Evolutionary conservation across 2,113 vertebrate species (phyloP), one percentile per base, ranked within the genome.

Genomic region (Bufo gargarizans): DNA sequence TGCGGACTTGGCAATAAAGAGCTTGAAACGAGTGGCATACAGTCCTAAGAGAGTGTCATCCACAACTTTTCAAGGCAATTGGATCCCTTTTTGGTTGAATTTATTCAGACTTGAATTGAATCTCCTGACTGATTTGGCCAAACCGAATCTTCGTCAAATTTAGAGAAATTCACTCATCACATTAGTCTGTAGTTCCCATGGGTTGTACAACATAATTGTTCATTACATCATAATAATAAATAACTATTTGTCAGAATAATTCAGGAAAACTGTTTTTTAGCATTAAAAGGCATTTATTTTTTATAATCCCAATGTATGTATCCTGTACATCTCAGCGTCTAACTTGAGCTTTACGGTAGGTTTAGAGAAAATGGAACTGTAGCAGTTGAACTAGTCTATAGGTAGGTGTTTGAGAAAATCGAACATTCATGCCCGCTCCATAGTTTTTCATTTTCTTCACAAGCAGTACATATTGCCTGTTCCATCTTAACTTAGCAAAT

Each of bases 401-500:
- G 82, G 82, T 49, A 84, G 33, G 82, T 53, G 45, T 22, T 86
- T n/a, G 56, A 65, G 76, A 86, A 79, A 67, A 49, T 43, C 43
- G 61, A 53, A 78, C 85, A 86, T 86, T 86, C 74, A 53, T 13
- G n/a, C 53, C 55, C 20, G 11, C 19, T 69, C 53, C 77, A 87
- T 59, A 65, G 56, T 65, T 72, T 88, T 82, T 22, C 3, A 1
- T 49, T 45, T 83, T 77, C 45, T 45, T 53, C 71, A 77, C 45
- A 58, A 84, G 47, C 63, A 50, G 63, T 83, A n/a, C 45, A 22
- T 69, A 50, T 71, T 69, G 63, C 49, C 65, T 55, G n/a, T 71
- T 55, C 84, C 71, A 86, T 86, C 71, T 77, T 53, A 65, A 82
- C 80, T 83, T 47, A 88, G 71, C 87, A 59, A 84, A 56, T 78